Conservation (phyloP, 2,888 invertebrate genomes). For the Apotomis capreana region DNA sequence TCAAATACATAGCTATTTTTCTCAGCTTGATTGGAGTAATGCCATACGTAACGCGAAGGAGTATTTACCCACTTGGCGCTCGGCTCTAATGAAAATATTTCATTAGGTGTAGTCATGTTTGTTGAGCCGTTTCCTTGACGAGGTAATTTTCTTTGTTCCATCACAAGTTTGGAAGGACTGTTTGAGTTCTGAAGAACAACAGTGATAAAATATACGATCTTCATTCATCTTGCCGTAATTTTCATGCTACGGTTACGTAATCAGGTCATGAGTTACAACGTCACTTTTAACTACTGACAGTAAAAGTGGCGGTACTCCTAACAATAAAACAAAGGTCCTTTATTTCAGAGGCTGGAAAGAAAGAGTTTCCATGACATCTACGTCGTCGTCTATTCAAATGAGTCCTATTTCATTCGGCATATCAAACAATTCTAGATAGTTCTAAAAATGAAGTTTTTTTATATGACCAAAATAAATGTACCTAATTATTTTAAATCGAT, state of each 20-base stretch:
- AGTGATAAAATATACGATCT: constrained; percentile 25
- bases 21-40: constrained; percentile 24
- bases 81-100: constrained; percentile 62
- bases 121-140: constrained; percentile 50
- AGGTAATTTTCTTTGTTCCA: constrained; percentile 56
- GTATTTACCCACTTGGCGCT: constrained; percentile 52
- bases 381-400: too few relatives aligned
- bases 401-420: too few relatives aligned
- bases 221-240: constrained; percentile 2
- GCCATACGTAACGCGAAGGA: constrained; percentile 30
- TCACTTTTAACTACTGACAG: background rate
- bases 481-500: too few relatives aligned
- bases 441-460: too few relatives aligned
- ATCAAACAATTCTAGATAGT: too few relatives aligned
- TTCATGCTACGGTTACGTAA: constrained; percentile 8
- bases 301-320: background rate
- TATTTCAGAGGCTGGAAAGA: too few relatives aligned
- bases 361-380: too few relatives aligned
- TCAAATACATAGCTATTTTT: constrained; percentile 1
- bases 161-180: constrained; percentile 39
- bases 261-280: background rate
- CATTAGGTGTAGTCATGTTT: constrained; percentile 53
- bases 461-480: too few relatives aligned
- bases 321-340: too few relatives aligned
- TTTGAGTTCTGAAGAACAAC: constrained; percentile 37